Conservation (phyloP, 2,797 vertebrate species). For the Enteromius argenteus region DNA sequence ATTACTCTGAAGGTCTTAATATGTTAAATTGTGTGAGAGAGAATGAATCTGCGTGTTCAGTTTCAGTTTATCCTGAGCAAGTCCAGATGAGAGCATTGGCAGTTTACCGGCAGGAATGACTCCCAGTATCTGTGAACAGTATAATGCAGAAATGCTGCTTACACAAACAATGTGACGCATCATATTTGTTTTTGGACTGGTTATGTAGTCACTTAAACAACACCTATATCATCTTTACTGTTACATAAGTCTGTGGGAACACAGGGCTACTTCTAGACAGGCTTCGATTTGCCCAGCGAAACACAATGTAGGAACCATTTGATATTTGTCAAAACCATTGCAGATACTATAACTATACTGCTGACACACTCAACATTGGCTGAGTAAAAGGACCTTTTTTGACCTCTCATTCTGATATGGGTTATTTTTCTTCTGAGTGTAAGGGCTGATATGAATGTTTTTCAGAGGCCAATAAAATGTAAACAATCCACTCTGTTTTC, state of each 20-base stretch:
- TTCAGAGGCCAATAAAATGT: neutral
- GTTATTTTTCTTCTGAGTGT: neutral
- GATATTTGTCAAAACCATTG: neutral
- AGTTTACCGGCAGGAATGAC: neutral
- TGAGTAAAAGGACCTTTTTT: neutral
- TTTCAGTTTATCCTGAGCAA: neutral
- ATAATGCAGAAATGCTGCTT: neutral
- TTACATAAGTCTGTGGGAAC: neutral
- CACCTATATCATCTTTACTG: neutral
- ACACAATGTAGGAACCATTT: neutral
- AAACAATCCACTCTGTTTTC: neutral
- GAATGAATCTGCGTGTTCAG: neutral
- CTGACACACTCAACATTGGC: neutral
- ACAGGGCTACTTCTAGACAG: neutral
- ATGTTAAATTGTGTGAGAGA: neutral
- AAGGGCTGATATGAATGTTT: slow-evolving; percentile 8
- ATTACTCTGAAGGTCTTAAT: neutral
- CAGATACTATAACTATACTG: neutral
- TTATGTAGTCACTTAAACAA: slow-evolving; percentile 1
- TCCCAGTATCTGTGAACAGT: neutral
- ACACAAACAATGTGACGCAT: neutral
- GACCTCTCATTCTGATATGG: neutral
- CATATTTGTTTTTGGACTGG: slow-evolving; percentile 14
- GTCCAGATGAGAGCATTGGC: neutral
- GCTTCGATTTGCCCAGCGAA: neutral